A percentile compares a stretch with the other conserved stretches of the same genome.
These are phyloP conservation scores for Atlantisia rogersi DNA, from an alignment of 2,113 vertebrate species.

Conservation along the genomic window DNA sequence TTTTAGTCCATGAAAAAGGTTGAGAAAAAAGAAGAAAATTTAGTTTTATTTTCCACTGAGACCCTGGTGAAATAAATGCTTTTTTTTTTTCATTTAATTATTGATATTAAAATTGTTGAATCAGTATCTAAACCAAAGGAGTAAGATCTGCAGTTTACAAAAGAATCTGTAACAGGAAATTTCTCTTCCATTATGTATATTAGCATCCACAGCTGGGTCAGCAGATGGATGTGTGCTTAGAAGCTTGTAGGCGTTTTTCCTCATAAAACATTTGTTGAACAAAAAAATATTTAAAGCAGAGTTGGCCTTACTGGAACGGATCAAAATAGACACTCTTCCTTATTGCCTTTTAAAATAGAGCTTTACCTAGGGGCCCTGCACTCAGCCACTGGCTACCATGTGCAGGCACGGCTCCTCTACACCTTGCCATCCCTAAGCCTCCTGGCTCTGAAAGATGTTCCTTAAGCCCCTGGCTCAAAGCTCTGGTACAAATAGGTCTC, in stretches of 20 bases:
- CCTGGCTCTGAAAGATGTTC: not conserved
- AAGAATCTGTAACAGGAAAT: constrained; percentile 21
- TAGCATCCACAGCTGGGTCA: constrained; percentile 62
- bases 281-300: constrained; percentile 41
- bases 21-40: not conserved
- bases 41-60: not conserved
- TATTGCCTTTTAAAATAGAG: constrained; percentile 52
- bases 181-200: constrained; percentile 45
- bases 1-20: not conserved
- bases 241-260: constrained; percentile 53
- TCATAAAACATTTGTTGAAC: constrained; percentile 45
- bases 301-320: constrained; percentile 43
- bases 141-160: constrained; percentile 32
- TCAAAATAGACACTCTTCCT: constrained; percentile 45
- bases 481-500: not conserved
- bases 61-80: not conserved
- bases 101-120: constrained; percentile 20
- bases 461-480: not conserved
- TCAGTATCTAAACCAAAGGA: constrained; percentile 25
- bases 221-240: constrained; percentile 66
- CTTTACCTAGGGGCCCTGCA: not conserved
- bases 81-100: constrained; percentile 47
- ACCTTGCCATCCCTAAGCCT: not conserved
- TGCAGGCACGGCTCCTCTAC: not conserved
- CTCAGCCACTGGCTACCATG: not conserved